These are phyloP conservation scores for Coturnix japonica DNA, from an alignment of 2,113 vertebrate species.

Conservation along the genomic window DNA sequence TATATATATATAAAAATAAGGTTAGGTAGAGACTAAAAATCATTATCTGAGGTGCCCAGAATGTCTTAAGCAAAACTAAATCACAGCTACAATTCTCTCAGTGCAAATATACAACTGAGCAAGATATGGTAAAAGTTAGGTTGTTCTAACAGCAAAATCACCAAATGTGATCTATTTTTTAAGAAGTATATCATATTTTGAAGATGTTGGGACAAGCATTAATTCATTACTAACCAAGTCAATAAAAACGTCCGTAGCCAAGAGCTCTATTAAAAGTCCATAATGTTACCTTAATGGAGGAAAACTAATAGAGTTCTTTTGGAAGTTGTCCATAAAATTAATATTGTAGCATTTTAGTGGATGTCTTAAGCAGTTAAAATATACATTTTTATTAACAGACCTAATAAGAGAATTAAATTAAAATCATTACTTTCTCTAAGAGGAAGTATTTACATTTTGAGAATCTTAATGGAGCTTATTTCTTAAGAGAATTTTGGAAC, in stretches of 20 bases:
- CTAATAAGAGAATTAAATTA: slow-evolving; percentile 77
- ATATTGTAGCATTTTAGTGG: slow-evolving; percentile 69
- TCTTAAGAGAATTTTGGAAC: slow-evolving; percentile 29
- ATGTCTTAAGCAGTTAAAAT: slow-evolving; percentile 68
- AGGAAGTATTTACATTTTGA: slow-evolving; percentile 47
- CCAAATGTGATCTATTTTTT: not conserved
- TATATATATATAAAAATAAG: slow-evolving; percentile 41
- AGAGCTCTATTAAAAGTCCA: slow-evolving; percentile 79
- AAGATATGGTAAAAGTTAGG: not conserved
- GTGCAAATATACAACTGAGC: not conserved
- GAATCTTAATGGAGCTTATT: slow-evolving; percentile 27
- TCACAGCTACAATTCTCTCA: not conserved
- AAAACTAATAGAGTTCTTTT: slow-evolving; percentile 73
- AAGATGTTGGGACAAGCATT: slow-evolving; percentile 55
- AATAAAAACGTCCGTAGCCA: slow-evolving; percentile 77
- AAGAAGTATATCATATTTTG: slow-evolving; percentile 30
- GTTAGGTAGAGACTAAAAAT: slow-evolving; percentile 27
- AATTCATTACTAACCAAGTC: slow-evolving; percentile 77
- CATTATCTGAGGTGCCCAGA: not conserved
- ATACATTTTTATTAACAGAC: slow-evolving; percentile 75
- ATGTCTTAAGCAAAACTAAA: slow-evolving; percentile 41
- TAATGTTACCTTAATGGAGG: slow-evolving; percentile 79
- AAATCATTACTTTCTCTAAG: slow-evolving; percentile 66
- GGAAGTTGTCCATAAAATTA: slow-evolving; percentile 80
- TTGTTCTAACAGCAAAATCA: not conserved